Conservation (phyloP, 2,113 vertebrate genomes). For the Psilopsiagon aymara region DNA sequence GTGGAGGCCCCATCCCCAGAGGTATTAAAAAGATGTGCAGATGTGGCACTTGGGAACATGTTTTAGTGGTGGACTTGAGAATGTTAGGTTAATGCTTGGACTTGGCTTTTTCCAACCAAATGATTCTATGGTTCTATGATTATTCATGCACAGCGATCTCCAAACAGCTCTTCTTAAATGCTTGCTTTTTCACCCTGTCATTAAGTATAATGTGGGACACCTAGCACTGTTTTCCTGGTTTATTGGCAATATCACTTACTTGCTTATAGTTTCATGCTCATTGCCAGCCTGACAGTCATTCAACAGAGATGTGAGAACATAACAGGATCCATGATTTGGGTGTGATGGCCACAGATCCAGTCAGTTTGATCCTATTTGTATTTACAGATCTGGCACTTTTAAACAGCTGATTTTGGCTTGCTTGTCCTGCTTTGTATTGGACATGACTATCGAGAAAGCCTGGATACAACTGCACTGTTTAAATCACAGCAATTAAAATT, state of each 20-base stretch:
- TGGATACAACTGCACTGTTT: background rate
- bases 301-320: background rate
- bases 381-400: background rate
- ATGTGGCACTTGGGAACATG: background rate
- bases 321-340: background rate
- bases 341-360: background rate
- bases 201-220: background rate
- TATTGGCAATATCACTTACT: background rate
- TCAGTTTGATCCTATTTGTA: background rate
- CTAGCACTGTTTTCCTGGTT: background rate
- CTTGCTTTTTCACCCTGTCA: background rate
- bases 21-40: background rate
- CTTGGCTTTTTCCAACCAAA: background rate
- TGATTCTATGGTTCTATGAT: background rate
- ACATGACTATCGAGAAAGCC: background rate
- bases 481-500: background rate
- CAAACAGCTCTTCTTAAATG: background rate
- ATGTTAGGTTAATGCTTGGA: background rate
- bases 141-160: background rate
- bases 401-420: background rate
- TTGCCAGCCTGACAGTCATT: background rate
- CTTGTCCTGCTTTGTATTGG: background rate
- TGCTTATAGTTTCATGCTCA: background rate
- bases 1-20: background rate
- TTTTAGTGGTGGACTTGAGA: background rate